Evolutionary conservation across 2,113 vertebrate species (phyloP).

Genomic region (Polyodon spathula): DNA sequence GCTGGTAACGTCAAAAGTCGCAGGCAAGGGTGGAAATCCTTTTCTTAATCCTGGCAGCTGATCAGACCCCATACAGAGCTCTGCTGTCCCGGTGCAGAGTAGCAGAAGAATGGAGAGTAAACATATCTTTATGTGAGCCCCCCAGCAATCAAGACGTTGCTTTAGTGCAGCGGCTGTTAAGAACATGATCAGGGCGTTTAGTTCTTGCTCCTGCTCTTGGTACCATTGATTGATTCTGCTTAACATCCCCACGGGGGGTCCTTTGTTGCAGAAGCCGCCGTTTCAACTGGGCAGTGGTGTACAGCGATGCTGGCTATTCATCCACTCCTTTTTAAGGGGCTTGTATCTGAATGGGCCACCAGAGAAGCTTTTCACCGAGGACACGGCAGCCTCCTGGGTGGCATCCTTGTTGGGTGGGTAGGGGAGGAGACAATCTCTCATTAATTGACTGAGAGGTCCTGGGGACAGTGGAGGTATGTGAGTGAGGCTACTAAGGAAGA

Average conservation of each 20-base stretch:
- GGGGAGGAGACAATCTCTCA: conserved; percentile 70
- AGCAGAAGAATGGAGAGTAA: conserved; percentile 2
- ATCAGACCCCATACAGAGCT: background rate
- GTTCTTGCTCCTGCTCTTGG: background rate
- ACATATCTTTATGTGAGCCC: background rate
- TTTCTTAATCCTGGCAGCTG: background rate
- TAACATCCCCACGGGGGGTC: background rate
- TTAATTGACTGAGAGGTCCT: conserved; percentile 70
- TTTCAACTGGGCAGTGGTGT: background rate
- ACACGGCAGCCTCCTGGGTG: conserved; percentile 56
- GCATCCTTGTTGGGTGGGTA: conserved; percentile 51
- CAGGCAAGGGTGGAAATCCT: background rate
- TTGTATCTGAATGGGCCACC: conserved; percentile 66
- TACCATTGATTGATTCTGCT: background rate
- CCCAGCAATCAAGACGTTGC: background rate
- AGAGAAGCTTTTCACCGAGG: conserved; percentile 53
- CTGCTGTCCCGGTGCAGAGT: background rate
- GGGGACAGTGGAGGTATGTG: conserved; percentile 56
- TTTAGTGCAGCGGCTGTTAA: background rate
- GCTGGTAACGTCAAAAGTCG: too few relatives aligned
- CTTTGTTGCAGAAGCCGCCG: background rate
- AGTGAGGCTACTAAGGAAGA: conserved; percentile 8
- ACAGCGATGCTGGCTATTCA: conserved; percentile 4
- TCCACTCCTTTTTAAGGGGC: conserved; percentile 41
- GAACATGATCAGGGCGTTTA: background rate